phyloP scores from a whole-genome alignment of 2,888 invertebrate species.

The Patella depressa region DNA sequence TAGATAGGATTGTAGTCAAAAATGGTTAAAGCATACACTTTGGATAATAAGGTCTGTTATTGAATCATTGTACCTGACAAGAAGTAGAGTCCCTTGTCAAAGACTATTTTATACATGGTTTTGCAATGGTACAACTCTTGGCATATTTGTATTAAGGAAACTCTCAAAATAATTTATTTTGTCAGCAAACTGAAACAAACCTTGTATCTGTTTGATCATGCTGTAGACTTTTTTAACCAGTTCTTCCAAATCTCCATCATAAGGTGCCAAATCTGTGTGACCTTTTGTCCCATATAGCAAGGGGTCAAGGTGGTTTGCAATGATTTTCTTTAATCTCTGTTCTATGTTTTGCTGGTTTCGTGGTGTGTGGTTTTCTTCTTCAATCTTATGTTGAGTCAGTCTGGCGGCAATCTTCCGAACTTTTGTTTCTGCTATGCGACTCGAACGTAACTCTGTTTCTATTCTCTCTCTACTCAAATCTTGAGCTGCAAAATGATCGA shows the following conservation, averaged over 20 bases:
- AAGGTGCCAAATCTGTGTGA: conserved; percentile 21
- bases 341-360: conserved; percentile 14
- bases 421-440: conserved; percentile 36
- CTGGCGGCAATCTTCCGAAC: conserved; percentile 32
- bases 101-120: too few species aligned
- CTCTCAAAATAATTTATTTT: too few species aligned
- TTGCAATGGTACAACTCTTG: too few species aligned
- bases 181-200: background rate
- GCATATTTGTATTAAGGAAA: too few species aligned
- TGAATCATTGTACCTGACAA: too few species aligned
- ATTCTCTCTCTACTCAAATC: conserved; percentile 33
- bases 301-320: conserved; percentile 20
- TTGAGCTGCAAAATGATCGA: conserved; percentile 15
- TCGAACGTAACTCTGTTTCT: conserved; percentile 30
- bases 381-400: conserved; percentile 24
- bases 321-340: conserved; percentile 14
- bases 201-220: conserved; percentile 20
- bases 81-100: too few species aligned
- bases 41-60: too few species aligned
- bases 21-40: too few species aligned
- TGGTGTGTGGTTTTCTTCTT: background rate
- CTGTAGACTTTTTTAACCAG: conserved; percentile 21
- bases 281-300: conserved; percentile 16
- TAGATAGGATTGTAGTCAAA: too few species aligned
- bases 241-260: conserved; percentile 17